These are phyloP conservation scores for Thymelicus lineola DNA, from an alignment of 2,888 invertebrate species.

Conservation along the genomic window DNA sequence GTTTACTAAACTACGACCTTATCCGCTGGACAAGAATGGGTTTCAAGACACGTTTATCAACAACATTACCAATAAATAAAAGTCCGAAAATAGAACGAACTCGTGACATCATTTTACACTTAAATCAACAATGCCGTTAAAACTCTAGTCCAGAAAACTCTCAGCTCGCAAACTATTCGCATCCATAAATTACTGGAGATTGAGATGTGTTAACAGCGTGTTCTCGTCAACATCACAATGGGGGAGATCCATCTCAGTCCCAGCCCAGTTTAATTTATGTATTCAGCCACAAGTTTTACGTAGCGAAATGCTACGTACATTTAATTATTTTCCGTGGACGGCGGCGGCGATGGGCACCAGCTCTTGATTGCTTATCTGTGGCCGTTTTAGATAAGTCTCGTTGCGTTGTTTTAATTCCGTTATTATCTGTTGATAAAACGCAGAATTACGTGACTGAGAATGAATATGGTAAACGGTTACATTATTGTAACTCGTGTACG, in stretches of 20 bases:
- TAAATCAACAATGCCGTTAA: not conserved
- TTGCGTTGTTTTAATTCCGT: slow-evolving; percentile 38
- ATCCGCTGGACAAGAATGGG: too few relatives aligned
- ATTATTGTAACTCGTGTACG: not conserved
- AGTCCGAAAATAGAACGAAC: not conserved
- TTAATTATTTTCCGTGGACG: slow-evolving; percentile 36
- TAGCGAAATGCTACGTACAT: slow-evolving; percentile 32
- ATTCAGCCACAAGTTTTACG: slow-evolving; percentile 29
- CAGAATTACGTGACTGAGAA: slow-evolving; percentile 28
- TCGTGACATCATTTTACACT: not conserved
- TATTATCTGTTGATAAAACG: slow-evolving; percentile 33
- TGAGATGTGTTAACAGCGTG: slow-evolving; percentile 34
- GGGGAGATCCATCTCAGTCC: slow-evolving; percentile 29
- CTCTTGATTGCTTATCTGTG: slow-evolving; percentile 36
- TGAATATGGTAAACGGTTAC: slow-evolving; percentile 4
- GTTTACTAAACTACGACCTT: too few relatives aligned
- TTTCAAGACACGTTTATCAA: too few relatives aligned
- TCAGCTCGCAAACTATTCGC: slow-evolving; percentile 4
- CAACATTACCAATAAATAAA: too few relatives aligned
- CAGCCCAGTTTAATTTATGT: slow-evolving; percentile 32
- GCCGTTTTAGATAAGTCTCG: slow-evolving; percentile 37
- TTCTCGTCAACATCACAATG: slow-evolving; percentile 31
- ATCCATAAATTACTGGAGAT: slow-evolving; percentile 27
- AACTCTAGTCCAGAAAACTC: not conserved
- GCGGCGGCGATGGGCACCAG: slow-evolving; percentile 31